These are phyloP conservation scores for Epistrophella euchroma DNA, from an alignment of 2,888 invertebrate genomes.

Conservation along the genomic window DNA sequence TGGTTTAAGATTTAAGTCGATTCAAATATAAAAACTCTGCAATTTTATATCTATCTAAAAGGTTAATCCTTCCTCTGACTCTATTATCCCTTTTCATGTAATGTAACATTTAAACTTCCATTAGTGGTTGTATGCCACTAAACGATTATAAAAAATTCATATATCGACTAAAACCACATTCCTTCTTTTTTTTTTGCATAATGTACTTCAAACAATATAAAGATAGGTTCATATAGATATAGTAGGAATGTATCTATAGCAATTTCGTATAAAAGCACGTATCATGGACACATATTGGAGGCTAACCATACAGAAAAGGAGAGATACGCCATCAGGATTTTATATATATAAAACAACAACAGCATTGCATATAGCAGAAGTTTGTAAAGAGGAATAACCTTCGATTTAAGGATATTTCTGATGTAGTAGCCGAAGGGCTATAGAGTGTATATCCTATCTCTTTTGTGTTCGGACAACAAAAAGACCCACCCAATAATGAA, in stretches of 20 bases:
- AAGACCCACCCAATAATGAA: conserved; percentile 3
- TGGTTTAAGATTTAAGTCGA: conserved; percentile 53
- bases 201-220: no score
- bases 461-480: conserved; percentile 10
- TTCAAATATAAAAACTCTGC: conserved; percentile 8
- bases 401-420: conserved; percentile 29
- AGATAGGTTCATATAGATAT: no score
- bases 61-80: neutral
- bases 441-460: neutral
- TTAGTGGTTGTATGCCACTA: conserved; percentile 36
- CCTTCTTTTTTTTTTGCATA: conserved; percentile 6
- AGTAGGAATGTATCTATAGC: conserved; percentile 1
- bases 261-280: conserved; percentile 65
- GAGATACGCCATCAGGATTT: conserved; percentile 14
- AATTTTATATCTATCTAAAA: neutral
- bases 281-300: conserved; percentile 61
- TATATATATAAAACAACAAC: neutral
- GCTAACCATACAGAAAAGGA: conserved; percentile 51
- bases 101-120: conserved; percentile 35
- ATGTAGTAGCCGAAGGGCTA: neutral
- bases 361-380: neutral
- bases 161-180: conserved; percentile 27
- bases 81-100: neutral
- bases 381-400: conserved; percentile 27
- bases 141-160: conserved; percentile 63